A percentile compares a stretch with the other conserved stretches of the same genome.
Conservation (phyloP, 2,797 vertebrate genomes). For the Pantherophis alleghaniensis region DNA sequence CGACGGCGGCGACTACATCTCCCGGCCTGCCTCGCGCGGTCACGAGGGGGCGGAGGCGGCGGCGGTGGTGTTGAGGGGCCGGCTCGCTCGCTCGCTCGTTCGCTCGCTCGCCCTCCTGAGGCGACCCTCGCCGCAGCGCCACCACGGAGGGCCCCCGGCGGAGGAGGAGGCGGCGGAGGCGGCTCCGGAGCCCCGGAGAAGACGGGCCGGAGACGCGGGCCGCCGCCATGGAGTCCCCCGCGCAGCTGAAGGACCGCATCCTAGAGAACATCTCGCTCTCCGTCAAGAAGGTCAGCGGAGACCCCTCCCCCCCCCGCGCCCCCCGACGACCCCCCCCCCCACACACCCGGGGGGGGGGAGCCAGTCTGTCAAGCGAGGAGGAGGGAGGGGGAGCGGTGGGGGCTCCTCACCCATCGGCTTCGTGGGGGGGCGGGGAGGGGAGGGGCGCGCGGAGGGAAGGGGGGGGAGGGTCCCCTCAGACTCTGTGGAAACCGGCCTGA, state of each 20-base stretch:
- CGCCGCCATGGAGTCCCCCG: constrained; percentile 84
- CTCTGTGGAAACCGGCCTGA: background rate
- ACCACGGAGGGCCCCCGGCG: constrained; percentile 52
- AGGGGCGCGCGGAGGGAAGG: no score
- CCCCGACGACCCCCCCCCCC: no score
- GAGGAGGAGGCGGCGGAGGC: constrained; percentile 33
- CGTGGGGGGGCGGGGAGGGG: no score
- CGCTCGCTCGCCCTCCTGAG: background rate
- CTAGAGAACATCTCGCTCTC: constrained; percentile 94
- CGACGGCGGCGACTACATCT: background rate
- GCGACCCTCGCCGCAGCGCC: background rate
- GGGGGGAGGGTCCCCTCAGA: no score
- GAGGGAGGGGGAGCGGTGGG: no score
- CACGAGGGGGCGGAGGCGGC: constrained; percentile 38
- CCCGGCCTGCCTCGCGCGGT: background rate
- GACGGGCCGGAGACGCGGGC: background rate
- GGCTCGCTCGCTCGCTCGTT: background rate
- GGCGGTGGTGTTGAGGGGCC: constrained; percentile 75
- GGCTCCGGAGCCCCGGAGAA: background rate
- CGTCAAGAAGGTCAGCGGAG: constrained; percentile 88
- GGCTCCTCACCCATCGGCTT: no score
- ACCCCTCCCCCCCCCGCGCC: no score
- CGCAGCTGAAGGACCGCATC: constrained; percentile 95
- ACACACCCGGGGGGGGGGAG: no score
- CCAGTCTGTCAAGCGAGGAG: accelerated